Evolutionary conservation across 1,140 invertebrate genomes (phyloP).

Genomic region (Drosophila serrata): DNA sequence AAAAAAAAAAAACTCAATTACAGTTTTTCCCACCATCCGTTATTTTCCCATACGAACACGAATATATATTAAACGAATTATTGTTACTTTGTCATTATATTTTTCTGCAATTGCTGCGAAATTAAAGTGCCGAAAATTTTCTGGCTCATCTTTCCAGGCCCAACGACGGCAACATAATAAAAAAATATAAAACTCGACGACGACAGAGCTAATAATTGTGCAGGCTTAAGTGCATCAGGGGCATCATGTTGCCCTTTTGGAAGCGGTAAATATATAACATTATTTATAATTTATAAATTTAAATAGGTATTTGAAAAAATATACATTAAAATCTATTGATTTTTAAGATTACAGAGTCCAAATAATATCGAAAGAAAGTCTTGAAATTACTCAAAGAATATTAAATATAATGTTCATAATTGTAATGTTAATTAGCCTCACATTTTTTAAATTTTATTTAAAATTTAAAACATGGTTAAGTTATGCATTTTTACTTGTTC

Average conservation of each 20-base stretch:
- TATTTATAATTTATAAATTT: not conserved
- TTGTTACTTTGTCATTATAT: slow-evolving; percentile 1
- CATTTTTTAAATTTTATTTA: too few species aligned
- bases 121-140: slow-evolving; percentile 68
- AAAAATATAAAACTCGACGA: slow-evolving; percentile 60
- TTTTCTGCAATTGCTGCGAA: slow-evolving; percentile 23
- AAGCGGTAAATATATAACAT: slow-evolving; percentile 73
- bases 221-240: slow-evolving; percentile 66
- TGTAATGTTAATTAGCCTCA: too few species aligned
- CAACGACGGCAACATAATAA: slow-evolving; percentile 72
- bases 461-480: too few species aligned
- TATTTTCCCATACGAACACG: slow-evolving; percentile 3
- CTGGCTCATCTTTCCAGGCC: slow-evolving; percentile 67
- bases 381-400: not conserved
- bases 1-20: not conserved
- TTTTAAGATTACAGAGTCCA: too few species aligned
- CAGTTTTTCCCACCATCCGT: slow-evolving; percentile 20
- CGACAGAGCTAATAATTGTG: slow-evolving; percentile 65
- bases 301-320: not conserved
- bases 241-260: slow-evolving; percentile 84
- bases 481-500: not conserved
- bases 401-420: not conserved
- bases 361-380: not conserved
- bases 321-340: not conserved
- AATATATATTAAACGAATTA: not conserved